Conservation (phyloP, 2,797 vertebrate species). For the Callimico goeldii region DNA sequence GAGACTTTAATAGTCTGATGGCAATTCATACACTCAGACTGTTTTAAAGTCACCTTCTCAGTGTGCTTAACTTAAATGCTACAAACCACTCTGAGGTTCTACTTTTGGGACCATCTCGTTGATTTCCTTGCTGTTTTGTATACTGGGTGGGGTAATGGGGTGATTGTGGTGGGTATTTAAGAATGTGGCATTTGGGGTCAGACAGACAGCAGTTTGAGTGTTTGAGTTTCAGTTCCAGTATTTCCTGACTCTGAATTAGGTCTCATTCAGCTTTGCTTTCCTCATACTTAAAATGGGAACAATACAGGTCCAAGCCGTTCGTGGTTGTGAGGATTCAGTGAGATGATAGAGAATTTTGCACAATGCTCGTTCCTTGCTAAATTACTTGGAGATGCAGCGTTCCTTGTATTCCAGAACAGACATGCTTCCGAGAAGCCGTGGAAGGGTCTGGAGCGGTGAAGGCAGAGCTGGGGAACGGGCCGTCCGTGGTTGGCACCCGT, state of each 20-base stretch:
- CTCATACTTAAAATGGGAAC: background rate
- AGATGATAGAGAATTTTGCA: background rate
- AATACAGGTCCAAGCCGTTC: background rate
- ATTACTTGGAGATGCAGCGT: background rate
- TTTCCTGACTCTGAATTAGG: background rate
- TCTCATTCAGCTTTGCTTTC: background rate
- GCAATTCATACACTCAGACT: background rate
- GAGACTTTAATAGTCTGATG: slow-evolving; percentile 34
- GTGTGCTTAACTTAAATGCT: background rate
- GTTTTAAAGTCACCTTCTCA: slow-evolving; percentile 42
- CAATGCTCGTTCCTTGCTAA: accelerated
- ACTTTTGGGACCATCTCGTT: background rate
- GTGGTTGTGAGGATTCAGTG: background rate
- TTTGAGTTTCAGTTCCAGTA: background rate
- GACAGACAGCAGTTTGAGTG: background rate
- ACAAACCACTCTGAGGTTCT: background rate
- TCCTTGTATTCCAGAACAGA: background rate
- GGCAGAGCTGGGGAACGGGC: background rate
- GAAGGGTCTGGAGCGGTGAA: no score
- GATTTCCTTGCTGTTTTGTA: background rate
- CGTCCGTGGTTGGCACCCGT: background rate
- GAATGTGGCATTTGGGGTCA: background rate
- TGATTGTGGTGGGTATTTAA: background rate
- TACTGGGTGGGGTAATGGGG: background rate
- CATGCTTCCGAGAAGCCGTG: background rate